A percentile compares a stretch with the other conserved stretches of the same genome.
Evolutionary conservation across 2,888 invertebrate genomes (phyloP).

Genomic region (Agrotis ipsilon): DNA sequence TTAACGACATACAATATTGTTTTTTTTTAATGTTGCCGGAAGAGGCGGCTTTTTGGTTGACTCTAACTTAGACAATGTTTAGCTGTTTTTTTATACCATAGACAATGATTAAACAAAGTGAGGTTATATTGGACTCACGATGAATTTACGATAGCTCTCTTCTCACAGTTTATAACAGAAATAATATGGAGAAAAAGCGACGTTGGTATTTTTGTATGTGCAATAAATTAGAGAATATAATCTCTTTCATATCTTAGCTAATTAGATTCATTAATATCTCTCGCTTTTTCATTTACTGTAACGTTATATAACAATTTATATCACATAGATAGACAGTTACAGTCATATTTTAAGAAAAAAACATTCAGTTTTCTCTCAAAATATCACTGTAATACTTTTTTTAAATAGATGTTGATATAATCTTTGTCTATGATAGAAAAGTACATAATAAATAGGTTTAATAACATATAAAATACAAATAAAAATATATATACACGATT

Average conservation of each 20-base stretch:
- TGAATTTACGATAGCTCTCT: slow-evolving; percentile 67
- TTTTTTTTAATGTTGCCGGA: slow-evolving; percentile 73
- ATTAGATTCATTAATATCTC: slow-evolving; percentile 85
- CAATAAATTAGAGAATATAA: slow-evolving; percentile 86
- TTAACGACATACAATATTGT: slow-evolving; percentile 72
- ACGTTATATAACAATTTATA: slow-evolving; percentile 73
- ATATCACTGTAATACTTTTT: slow-evolving; percentile 71
- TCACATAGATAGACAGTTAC: slow-evolving; percentile 68
- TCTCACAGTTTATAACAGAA: slow-evolving; percentile 63
- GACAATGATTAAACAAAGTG: slow-evolving; percentile 70
- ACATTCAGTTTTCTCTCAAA: slow-evolving; percentile 62
- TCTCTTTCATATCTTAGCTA: slow-evolving; percentile 89
- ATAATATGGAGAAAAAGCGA: slow-evolving; percentile 68
- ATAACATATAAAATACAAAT: slow-evolving; percentile 88
- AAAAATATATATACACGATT: slow-evolving; percentile 91
- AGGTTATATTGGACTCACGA: slow-evolving; percentile 60
- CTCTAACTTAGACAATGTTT: slow-evolving; percentile 73
- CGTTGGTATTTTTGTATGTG: slow-evolving; percentile 89
- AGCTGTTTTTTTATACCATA: slow-evolving; percentile 73
- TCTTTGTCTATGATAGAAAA: slow-evolving; percentile 89
- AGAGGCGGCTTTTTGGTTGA: slow-evolving; percentile 76
- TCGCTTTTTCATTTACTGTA: slow-evolving; percentile 85
- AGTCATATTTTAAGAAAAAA: slow-evolving; percentile 70
- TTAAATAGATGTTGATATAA: slow-evolving; percentile 88
- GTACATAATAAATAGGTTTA: slow-evolving; percentile 89